Percentiles rank a stretch among this genome's conserved stretches.
These are phyloP conservation scores for Lithosia quadra DNA, from an alignment of 2,888 invertebrate species.

Conservation along the genomic window DNA sequence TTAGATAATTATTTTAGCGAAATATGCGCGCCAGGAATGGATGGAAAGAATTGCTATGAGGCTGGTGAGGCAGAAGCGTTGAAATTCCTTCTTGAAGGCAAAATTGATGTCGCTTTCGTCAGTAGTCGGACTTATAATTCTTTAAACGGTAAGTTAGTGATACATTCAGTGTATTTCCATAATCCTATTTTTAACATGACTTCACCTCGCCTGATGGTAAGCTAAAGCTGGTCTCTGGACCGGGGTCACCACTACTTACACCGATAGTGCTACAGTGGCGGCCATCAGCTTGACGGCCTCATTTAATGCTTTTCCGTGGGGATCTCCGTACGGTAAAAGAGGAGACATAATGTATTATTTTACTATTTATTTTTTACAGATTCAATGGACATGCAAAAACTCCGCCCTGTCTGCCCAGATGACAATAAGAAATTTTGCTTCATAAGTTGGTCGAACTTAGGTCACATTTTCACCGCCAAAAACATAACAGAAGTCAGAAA, in stretches of 20 bases:
- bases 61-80: slow-evolving; percentile 89
- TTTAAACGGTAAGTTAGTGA: slow-evolving; percentile 87
- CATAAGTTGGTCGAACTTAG: slow-evolving; percentile 89
- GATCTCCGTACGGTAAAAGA: too few relatives aligned
- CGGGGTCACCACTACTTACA: too few relatives aligned
- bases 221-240: too few relatives aligned
- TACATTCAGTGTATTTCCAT: too few relatives aligned
- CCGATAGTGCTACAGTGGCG: too few relatives aligned
- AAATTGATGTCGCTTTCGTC: slow-evolving; percentile 93
- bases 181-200: neutral
- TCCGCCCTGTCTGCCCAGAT: slow-evolving; percentile 87
- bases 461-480: slow-evolving; percentile 89
- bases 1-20: slow-evolving; percentile 88
- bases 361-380: slow-evolving; percentile 32
- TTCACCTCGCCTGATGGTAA: too few relatives aligned
- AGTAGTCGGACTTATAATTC: slow-evolving; percentile 88
- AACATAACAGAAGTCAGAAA: slow-evolving; percentile 85
- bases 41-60: slow-evolving; percentile 67
- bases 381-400: slow-evolving; percentile 58
- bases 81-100: slow-evolving; percentile 89
- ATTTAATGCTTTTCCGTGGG: too few relatives aligned
- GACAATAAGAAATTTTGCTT: slow-evolving; percentile 85
- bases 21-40: slow-evolving; percentile 88
- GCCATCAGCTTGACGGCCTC: too few relatives aligned
- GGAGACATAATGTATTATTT: too few relatives aligned